Evolutionary conservation across 2,888 invertebrate genomes (phyloP), one percentile per base, ranked within the genome.

Genomic region (Harpalus rufipes): DNA sequence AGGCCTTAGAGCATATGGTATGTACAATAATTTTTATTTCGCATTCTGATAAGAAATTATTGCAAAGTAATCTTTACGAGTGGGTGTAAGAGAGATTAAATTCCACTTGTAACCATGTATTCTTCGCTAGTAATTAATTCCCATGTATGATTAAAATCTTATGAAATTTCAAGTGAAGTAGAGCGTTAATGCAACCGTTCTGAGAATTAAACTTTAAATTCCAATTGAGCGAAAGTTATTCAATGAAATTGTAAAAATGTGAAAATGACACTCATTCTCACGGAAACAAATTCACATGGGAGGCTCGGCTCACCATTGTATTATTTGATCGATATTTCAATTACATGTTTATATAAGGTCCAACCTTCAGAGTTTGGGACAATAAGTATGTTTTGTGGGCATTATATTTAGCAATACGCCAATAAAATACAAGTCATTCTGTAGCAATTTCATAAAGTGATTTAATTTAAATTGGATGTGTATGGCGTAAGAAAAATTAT

Each of bases 1-100:
- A 95, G 90, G 94, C 96, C 87, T 93, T 94, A 87, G 96, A 96
- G 90, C 96, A 97, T 91, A 95, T 96, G 96, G 97, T 97, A 91
- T 92, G 95, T 93, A 44, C 41, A 18, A 32, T n/a, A 32, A n/a
- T 21, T 21, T 21, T 21, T 21, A 21, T 21, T 21, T 21, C 21
- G 21, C 21, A 21, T 21, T 51, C 1, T 12, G 44, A 51, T 51
- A 10, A 51, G 44, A 51, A 51, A 51, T 51, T 12, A 12, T 51
- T 12, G 44, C 10, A 51, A 51, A 2, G 12, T 51, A 51, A 10
- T 12, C 8, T 12, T 8, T 51, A 51, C 44, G 12, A 12, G 44
- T 44, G 5, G 44, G 44, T 44, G 44, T 51, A 51, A 51, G 44
- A 51, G 16, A 41, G 72, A 74, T 74, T 74, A 74, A 74, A 74